Evolutionary conservation across 2,888 invertebrate species (phyloP), one percentile per base, ranked within the genome.

Genomic region (Pristionchus mayeri): DNA sequence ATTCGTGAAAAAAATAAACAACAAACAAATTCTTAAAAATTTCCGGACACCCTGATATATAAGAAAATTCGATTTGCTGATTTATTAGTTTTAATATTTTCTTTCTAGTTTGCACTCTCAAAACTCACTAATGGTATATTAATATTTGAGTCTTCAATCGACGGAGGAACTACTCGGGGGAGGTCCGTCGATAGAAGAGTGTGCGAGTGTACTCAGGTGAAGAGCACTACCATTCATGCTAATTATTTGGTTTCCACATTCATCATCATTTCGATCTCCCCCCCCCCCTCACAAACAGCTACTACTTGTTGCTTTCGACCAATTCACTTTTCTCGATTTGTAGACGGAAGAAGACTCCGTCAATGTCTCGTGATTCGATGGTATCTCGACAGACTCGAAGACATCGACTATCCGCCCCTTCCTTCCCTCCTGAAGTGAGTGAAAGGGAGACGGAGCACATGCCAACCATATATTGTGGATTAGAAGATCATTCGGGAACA

Each of bases 401-500:
- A n/a, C 71, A 84, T 75, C 84, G 84, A 11, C 40, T 84, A 24
- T 84, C 84, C 21, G 84, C 75, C 13, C 84, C 84, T 16, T 84
- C 84, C 18, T 54, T 84, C 40, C 71, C 60, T 1, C 71, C 71
- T 11, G 71, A 71, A 40, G 71, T 71, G 0, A 30, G 63, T 2
- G 37, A 76, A 18, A 34, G 63, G 63, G 34, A 27, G 44, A n/a
- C 44, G 44, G 44, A n/a, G n/a, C n/a, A n/a, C n/a, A n/a, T n/a
- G n/a, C n/a, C n/a, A n/a, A n/a, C n/a, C n/a, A n/a, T n/a, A n/a
- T n/a, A n/a, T n/a, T n/a, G n/a, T n/a, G n/a, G n/a, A n/a, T n/a
- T n/a, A n/a, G n/a, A n/a, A n/a, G n/a, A n/a, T n/a, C n/a, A n/a
- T n/a, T n/a, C n/a, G n/a, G n/a, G n/a, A n/a, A n/a, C n/a, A n/a